Evolutionary conservation across 2,888 invertebrate species (phyloP), one percentile per base, ranked within the genome.

Genomic region (Byasa hedistus): DNA sequence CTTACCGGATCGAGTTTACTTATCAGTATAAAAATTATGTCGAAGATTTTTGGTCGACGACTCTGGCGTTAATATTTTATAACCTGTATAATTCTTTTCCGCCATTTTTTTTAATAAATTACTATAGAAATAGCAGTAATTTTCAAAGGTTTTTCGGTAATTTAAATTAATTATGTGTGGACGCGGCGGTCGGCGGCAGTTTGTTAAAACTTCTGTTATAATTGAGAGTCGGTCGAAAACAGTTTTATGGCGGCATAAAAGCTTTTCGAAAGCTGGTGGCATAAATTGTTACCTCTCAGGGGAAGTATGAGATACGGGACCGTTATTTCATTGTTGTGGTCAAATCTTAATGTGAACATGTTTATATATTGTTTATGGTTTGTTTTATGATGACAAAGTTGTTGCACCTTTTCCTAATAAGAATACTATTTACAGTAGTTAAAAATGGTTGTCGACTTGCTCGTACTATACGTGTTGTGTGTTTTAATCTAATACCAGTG

Each of bases 191-290:
- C 54, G 54, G 23, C 12, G 23, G 54, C 54, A 54, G 22, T 52
- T 52, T 21, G 54, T 54, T 54, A 21, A 22, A 54, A 23, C 54
- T 54, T 54, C 54, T 23, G 12, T 22, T 22, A 52, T 52, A 52
- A 54, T 54, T 23, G 54, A 54, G 23, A 54, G 21, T 54, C 23
- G 23, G 21, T 54, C 54, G 54, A 22, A 48, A 48, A 48, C 48
- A 54, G 54, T 54, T 23, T 54, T 54, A 54, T 23, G 54, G 4
- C 15, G 22, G 23, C 54, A 22, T 22, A 23, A 54, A 23, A 54
- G 22, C 23, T 54, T 54, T 23, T 12, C 54, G 4, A n/a, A 48
- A 48, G n/a, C 48, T 48, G 48, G 19, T n/a, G 19, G n/a, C 5
- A 48, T 48, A 48, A 48, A 48, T 48, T 48, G 19, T 48, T 48